These are phyloP conservation scores for Delia radicum DNA, from an alignment of 1,140 invertebrate genomes.

Conservation along the genomic window DNA sequence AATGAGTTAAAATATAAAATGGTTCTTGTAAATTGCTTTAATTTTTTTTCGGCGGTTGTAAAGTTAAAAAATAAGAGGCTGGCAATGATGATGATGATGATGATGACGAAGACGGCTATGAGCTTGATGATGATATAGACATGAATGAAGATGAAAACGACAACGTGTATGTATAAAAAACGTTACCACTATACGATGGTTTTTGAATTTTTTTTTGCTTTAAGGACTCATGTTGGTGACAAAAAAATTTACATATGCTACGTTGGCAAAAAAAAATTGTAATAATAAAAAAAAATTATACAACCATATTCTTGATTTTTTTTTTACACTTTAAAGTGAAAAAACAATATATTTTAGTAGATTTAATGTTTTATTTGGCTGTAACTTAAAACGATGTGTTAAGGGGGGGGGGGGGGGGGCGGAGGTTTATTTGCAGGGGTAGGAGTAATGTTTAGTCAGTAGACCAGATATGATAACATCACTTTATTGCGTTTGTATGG, in stretches of 20 bases:
- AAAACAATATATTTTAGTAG: neutral
- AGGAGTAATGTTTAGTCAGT: neutral
- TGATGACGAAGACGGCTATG: neutral
- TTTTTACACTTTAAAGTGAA: neutral
- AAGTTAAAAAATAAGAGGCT: neutral
- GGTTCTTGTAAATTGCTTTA: neutral
- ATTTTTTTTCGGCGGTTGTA: neutral
- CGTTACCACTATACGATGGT: neutral
- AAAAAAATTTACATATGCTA: constrained; percentile 21
- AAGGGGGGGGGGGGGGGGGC: too few relatives aligned
- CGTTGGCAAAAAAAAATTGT: neutral
- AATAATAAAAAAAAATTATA: neutral
- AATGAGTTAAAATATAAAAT: too few relatives aligned
- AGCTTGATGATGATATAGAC: neutral
- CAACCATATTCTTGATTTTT: neutral
- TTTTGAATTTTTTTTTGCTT: neutral
- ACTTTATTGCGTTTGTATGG: neutral
- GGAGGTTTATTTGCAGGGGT: too few relatives aligned
- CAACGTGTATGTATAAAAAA: too few relatives aligned
- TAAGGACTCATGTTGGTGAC: neutral
- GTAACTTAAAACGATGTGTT: neutral
- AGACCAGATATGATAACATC: neutral
- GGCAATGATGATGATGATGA: neutral
- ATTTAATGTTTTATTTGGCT: constrained; percentile 7
- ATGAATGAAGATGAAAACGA: neutral